Percentiles rank a stretch among this genome's conserved stretches.
Evolutionary conservation across 2,888 invertebrate genomes (phyloP).

Genomic region (Chymomyza fuscimana): DNA sequence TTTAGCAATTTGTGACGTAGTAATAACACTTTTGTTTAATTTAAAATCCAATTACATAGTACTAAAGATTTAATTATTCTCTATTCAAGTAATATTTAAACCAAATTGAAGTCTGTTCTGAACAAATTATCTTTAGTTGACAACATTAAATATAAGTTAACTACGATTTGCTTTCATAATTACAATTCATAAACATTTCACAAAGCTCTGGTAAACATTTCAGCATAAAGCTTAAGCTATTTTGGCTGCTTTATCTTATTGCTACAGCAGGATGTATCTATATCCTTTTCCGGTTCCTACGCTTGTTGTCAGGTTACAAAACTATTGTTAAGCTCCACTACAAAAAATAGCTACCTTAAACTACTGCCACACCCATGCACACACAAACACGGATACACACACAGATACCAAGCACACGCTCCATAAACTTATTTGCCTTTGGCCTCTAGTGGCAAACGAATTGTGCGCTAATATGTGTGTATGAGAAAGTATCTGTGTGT

Average conservation of each 20-base stretch:
- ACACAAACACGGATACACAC: background rate
- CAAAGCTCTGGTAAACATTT: background rate
- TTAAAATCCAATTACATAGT: no score
- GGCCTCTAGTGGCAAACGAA: conserved; percentile 16
- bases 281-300: background rate
- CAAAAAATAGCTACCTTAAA: background rate
- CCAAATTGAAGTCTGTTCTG: background rate
- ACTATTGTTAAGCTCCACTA: background rate
- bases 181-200: background rate
- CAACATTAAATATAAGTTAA: background rate
- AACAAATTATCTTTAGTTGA: background rate
- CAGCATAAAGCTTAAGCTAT: no score
- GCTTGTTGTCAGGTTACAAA: background rate
- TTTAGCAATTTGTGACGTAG: no score
- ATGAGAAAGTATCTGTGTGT: background rate
- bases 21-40: no score
- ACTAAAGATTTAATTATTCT: no score
- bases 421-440: conserved; percentile 24
- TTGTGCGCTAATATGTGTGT: background rate
- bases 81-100: no score
- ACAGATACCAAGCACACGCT: background rate
- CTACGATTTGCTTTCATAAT: background rate
- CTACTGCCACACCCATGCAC: background rate
- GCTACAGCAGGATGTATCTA: background rate
- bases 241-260: background rate